A percentile compares a stretch with the other conserved stretches of the same genome.
phyloP scores from a whole-genome alignment of 2,113 vertebrate genomes.

The Pyrgilauda ruficollis region DNA sequence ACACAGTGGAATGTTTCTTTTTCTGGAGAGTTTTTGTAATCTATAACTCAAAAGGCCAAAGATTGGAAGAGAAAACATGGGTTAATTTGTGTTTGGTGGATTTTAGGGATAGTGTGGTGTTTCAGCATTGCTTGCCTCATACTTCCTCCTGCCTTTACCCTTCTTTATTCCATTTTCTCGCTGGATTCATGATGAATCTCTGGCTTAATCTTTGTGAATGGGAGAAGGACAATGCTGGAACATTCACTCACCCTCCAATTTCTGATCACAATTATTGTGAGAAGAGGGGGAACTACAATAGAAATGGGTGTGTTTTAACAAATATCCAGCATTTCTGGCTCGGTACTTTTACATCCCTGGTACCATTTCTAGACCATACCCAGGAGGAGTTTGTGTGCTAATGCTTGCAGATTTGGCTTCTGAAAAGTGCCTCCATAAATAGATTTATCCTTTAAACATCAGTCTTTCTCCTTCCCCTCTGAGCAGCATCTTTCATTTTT shows the following conservation, averaged over 20 bases:
- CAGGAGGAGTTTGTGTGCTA: neutral
- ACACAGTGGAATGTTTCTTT: neutral
- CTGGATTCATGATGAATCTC: neutral
- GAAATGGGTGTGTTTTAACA: neutral
- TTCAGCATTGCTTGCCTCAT: neutral
- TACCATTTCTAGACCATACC: neutral
- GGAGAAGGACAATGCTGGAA: neutral
- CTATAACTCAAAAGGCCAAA: neutral
- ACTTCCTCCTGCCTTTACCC: neutral
- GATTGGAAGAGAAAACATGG: neutral
- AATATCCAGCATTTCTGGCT: neutral
- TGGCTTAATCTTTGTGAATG: neutral
- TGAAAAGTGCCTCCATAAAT: conserved; percentile 10
- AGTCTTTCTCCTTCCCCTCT: neutral
- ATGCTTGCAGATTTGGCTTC: neutral
- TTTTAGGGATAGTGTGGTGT: neutral
- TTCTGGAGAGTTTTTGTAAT: neutral
- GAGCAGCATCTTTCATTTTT: conserved; percentile 18
- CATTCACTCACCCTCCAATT: neutral
- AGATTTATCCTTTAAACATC: conserved; percentile 7
- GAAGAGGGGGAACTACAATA: neutral
- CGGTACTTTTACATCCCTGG: neutral
- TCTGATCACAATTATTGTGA: neutral
- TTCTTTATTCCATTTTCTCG: neutral
- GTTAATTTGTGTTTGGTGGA: neutral